phyloP scores from a whole-genome alignment of 1,140 invertebrate species.

The Neodiprion virginianus region DNA sequence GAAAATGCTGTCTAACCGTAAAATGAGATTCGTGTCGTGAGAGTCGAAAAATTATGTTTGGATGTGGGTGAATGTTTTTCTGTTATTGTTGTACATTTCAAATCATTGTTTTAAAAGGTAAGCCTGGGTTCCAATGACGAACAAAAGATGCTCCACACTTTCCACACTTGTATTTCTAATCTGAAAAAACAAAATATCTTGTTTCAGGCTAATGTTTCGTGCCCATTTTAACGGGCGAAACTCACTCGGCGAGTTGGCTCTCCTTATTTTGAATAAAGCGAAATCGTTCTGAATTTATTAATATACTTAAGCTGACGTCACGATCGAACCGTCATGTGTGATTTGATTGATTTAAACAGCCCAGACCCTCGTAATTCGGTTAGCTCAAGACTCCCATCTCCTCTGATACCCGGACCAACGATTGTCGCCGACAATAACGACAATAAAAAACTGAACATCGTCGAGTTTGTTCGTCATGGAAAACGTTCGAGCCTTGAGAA shows the following conservation, averaged over 20 bases:
- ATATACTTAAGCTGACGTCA: background rate
- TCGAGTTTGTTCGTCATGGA: conserved; percentile 4
- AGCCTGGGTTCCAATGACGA: too few relatives aligned
- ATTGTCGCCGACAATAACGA: background rate
- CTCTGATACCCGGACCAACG: conserved; percentile 43
- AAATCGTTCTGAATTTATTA: background rate
- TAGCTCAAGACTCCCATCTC: conserved; percentile 35
- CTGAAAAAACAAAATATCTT: too few relatives aligned
- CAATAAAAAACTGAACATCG: conserved; percentile 2
- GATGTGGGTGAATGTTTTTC: too few relatives aligned
- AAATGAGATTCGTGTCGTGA: conserved; percentile 21
- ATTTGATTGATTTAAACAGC: conserved; percentile 48
- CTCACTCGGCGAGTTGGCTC: background rate
- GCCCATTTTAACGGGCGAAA: background rate
- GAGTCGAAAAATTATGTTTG: too few relatives aligned
- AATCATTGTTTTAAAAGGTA: too few relatives aligned
- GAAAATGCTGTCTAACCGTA: conserved; percentile 25
- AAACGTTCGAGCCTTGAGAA: conserved; percentile 41
- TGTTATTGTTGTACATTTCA: too few relatives aligned
- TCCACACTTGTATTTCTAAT: too few relatives aligned
- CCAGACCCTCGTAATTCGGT: conserved; percentile 28
- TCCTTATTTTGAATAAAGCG: background rate
- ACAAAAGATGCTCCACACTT: too few relatives aligned
- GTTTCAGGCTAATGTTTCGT: too few relatives aligned
- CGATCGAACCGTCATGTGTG: conserved; percentile 36